Conservation (phyloP, 2,113 vertebrate species). For the Noctilio leporinus region DNA sequence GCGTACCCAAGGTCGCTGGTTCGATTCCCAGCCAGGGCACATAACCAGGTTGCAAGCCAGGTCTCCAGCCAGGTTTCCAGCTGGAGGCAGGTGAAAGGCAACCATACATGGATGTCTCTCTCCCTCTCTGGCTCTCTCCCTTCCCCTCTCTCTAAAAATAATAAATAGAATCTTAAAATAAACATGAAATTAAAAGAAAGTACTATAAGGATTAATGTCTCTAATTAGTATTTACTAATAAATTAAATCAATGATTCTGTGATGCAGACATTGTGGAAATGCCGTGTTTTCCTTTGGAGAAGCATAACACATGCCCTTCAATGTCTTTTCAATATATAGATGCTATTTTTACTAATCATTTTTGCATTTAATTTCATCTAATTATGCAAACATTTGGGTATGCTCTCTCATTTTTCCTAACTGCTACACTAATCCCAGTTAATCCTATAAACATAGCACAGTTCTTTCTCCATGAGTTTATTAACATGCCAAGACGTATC, state of each 20-base stretch:
- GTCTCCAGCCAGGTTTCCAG: too few species aligned
- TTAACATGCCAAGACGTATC: neutral
- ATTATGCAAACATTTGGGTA: slow-evolving; percentile 29
- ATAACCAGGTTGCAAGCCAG: too few species aligned
- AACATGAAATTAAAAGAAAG: neutral
- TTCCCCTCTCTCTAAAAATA: too few species aligned
- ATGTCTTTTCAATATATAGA: neutral
- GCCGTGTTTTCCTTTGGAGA: neutral
- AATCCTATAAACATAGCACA: slow-evolving; percentile 25
- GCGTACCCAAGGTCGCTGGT: too few species aligned
- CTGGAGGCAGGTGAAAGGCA: too few species aligned
- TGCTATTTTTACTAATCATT: slow-evolving; percentile 20
- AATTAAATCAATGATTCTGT: neutral
- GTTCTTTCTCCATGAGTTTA: neutral
- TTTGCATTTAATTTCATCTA: slow-evolving; percentile 37
- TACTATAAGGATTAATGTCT: neutral
- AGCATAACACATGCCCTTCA: neutral
- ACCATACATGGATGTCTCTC: too few species aligned
- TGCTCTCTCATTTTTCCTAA: slow-evolving; percentile 32
- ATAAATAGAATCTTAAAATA: too few species aligned
- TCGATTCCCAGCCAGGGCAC: too few species aligned
- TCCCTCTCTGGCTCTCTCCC: too few species aligned
- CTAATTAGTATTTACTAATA: neutral
- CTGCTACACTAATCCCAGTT: slow-evolving; percentile 30
- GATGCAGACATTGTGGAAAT: neutral